Conservation (phyloP, 2,797 vertebrate species). For the Phylloscopus collybita region DNA sequence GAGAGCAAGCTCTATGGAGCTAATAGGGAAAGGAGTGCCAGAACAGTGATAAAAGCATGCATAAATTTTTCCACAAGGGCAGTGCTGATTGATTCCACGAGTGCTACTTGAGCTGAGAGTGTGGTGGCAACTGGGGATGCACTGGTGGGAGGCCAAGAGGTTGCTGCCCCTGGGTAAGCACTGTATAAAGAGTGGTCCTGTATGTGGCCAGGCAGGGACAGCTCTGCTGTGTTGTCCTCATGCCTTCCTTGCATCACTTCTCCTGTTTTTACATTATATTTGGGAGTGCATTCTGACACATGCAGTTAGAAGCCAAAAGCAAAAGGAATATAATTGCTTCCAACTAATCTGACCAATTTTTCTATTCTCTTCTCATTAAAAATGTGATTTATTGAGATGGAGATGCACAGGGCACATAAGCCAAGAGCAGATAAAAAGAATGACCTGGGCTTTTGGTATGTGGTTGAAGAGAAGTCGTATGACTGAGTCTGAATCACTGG, state of each 20-base stretch:
- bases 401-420: background rate
- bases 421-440: background rate
- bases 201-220: background rate
- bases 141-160: background rate
- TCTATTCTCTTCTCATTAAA: background rate
- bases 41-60: slow-evolving; percentile 22
- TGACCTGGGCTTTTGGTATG: background rate
- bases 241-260: background rate
- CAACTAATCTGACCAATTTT: background rate
- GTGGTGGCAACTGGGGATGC: background rate
- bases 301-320: background rate
- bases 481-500: background rate
- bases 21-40: background rate
- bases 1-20: background rate
- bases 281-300: background rate
- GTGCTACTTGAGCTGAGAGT: background rate
- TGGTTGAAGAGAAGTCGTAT: background rate
- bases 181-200: background rate
- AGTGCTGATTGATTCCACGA: slow-evolving; percentile 52
- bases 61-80: slow-evolving; percentile 22
- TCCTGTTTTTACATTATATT: background rate
- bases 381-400: background rate
- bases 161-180: background rate
- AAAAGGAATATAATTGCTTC: background rate
- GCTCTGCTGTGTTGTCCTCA: background rate